Percentiles rank a stretch among this genome's conserved stretches.
Conservation (phyloP, 2,113 vertebrate genomes). For the Mormyrus lacerda region DNA sequence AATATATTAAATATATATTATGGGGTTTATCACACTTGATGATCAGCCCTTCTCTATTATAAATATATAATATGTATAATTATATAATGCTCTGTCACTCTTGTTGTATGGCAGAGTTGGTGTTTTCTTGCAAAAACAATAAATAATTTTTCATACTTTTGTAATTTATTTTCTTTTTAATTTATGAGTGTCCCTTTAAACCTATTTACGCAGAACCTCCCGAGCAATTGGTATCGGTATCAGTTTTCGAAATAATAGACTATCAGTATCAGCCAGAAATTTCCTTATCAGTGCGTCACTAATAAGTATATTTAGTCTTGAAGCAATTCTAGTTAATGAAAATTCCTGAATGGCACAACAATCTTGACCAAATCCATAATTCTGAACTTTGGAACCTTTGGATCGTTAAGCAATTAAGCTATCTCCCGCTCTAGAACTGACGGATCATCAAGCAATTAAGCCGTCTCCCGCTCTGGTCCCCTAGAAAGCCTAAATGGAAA, state of each 20-base stretch:
- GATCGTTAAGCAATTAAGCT: background rate
- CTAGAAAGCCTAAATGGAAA: background rate
- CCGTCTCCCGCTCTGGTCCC: no score
- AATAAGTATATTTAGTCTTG: background rate
- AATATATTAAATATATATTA: background rate
- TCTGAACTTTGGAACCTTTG: background rate
- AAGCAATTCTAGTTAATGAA: background rate
- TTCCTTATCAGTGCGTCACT: no score
- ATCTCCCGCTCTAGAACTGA: no score
- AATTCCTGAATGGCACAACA: background rate
- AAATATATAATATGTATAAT: background rate
- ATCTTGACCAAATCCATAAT: no score
- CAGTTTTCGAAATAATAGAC: no score
- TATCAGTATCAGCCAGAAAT: no score
- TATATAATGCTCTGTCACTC: background rate
- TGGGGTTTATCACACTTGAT: background rate
- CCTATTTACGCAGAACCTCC: no score
- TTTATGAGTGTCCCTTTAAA: no score
- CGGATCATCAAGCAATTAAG: no score
- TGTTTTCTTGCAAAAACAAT: background rate
- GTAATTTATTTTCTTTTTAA: no score
- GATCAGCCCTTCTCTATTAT: background rate
- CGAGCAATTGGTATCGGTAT: no score
- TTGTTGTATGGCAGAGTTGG: background rate
- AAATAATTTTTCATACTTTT: background rate